Percentiles rank a stretch among this genome's conserved stretches.
Evolutionary conservation across 1,140 invertebrate species (phyloP).

Genomic region (Trachelipus rathkii): DNA sequence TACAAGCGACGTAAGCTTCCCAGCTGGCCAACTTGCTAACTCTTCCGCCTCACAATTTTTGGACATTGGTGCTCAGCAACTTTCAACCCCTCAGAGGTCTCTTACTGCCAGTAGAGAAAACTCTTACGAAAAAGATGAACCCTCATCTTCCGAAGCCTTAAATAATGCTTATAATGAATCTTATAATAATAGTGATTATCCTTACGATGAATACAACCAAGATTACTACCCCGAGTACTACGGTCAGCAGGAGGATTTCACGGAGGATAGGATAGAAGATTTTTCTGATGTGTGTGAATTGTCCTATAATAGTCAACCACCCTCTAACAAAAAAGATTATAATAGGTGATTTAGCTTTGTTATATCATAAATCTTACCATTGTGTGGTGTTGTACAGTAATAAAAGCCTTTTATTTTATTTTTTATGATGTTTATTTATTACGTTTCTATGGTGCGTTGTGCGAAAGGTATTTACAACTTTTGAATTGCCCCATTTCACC

Average conservation of each 20-base stretch:
- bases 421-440: too few relatives aligned
- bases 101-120: constrained; percentile 75
- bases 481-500: too few relatives aligned
- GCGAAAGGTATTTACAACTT: too few relatives aligned
- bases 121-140: constrained; percentile 74
- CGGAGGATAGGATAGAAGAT: constrained; percentile 14
- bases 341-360: constrained; percentile 36
- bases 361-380: too few relatives aligned
- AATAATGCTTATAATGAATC: constrained; percentile 38
- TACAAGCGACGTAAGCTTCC: constrained; percentile 92
- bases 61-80: constrained; percentile 60
- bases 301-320: constrained; percentile 43
- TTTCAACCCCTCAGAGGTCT: constrained; percentile 71
- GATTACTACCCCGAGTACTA: constrained; percentile 42
- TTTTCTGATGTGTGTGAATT: constrained; percentile 30
- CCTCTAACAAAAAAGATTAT: constrained; percentile 41
- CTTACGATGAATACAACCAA: constrained; percentile 42
- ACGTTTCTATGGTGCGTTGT: too few relatives aligned
- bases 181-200: constrained; percentile 47
- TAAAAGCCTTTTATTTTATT: too few relatives aligned
- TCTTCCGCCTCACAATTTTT: constrained; percentile 79
- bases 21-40: constrained; percentile 74
- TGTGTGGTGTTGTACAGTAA: too few relatives aligned
- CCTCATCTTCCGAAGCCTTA: constrained; percentile 33
- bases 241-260: constrained; percentile 47